Evolutionary conservation across 2,113 vertebrate species (phyloP), one percentile per base, ranked within the genome.

Genomic region (Narcine bancroftii): DNA sequence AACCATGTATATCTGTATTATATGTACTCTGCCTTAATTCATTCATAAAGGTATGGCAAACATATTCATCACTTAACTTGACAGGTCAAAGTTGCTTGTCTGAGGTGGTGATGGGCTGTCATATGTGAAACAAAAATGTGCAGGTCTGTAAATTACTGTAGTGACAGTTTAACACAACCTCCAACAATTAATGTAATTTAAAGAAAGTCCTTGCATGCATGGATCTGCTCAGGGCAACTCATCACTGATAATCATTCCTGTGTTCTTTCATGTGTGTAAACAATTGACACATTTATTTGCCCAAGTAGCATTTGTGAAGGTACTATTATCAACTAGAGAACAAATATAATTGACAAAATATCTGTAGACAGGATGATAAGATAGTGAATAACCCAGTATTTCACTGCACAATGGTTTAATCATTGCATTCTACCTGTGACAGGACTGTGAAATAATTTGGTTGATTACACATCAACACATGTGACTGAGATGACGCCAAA

Each of bases 381-480:
- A 75, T 39, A 75, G n/a, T 72, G 69, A 75, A 75, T 75, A 75
- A 75, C 72, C 39, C 72, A 39, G 36, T 36, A 39, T 39, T 75
- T 75, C n/a, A 39, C 72, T 75, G 72, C n/a, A 39, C n/a, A 39
- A 75, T 39, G n/a, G 72, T 75, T 39, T 17, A 17, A 17, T 60
- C 53, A 11, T 36, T 33, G 81, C 36, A 7, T 36, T 87, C 53
- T 36, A 60, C 53, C 53, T n/a, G 53, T n/a, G 50, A 60, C 53
- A 60, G n/a, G 81, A 2, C 53, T 36, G 56, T 60, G 81, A 60
- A 21, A 56, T 56, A 29, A 60, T 36, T 53, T 33, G 17, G 29
- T 87, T 87, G 81, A 87, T 87, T 87, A 36, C 81, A 87, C 33
- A 87, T 87, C 81, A 87, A 87, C 53, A 39, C 15, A 21, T 36